Conservation (phyloP, 2,797 vertebrate genomes). For the Rhinoraja longicauda region DNA sequence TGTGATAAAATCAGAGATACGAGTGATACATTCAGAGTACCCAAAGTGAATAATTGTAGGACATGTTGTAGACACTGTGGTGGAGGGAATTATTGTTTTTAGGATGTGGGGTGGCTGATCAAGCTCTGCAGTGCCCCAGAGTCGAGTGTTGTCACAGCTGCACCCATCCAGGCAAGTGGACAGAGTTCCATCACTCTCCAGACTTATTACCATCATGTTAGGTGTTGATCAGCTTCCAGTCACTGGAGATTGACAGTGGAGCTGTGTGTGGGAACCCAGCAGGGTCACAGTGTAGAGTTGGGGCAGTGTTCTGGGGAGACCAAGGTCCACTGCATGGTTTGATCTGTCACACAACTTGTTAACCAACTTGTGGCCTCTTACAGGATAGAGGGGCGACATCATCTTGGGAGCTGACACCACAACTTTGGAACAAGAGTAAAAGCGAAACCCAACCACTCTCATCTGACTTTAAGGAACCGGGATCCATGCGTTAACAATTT, state of each 20-base stretch:
- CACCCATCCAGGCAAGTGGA: too few species aligned
- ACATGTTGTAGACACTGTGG: too few species aligned
- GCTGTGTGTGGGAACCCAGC: background rate
- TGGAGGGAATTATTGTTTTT: too few species aligned
- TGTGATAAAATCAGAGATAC: too few species aligned
- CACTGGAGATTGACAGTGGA: background rate
- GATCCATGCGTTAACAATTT: background rate
- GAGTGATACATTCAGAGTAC: too few species aligned
- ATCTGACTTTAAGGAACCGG: background rate
- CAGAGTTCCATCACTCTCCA: too few species aligned
- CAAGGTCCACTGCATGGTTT: background rate
- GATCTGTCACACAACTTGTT: background rate
- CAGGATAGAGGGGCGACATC: conserved; percentile 76
- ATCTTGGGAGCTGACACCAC: conserved; percentile 71
- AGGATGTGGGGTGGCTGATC: too few species aligned
- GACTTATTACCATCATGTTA: background rate
- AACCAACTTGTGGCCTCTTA: conserved; percentile 15
- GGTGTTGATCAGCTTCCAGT: background rate
- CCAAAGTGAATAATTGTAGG: too few species aligned
- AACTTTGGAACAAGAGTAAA: background rate
- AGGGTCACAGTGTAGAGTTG: background rate
- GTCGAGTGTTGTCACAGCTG: too few species aligned
- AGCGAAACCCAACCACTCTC: background rate
- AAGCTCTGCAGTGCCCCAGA: too few species aligned
- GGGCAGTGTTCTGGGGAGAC: background rate